Conservation (phyloP, 2,888 invertebrate species). For the Itoplectis maculator region DNA sequence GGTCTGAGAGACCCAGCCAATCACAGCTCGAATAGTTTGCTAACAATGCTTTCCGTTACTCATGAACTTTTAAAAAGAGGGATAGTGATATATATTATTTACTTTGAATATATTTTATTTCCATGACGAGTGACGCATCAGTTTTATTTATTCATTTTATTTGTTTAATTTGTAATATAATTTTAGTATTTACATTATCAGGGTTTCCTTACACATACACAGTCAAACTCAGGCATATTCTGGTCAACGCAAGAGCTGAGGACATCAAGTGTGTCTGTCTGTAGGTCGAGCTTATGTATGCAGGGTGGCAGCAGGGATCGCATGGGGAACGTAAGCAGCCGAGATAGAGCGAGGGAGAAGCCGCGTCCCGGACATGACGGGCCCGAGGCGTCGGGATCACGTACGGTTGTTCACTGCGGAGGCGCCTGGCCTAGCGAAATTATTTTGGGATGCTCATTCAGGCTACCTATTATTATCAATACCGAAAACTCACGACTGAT, state of each 20-base stretch:
- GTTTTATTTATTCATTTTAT: too few species aligned
- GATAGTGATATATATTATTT: too few species aligned
- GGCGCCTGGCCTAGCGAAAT: conserved; percentile 38
- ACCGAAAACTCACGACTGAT: conserved; percentile 34
- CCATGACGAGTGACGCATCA: too few species aligned
- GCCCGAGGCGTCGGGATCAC: conserved; percentile 32
- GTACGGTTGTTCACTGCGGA: conserved; percentile 14
- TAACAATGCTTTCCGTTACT: too few species aligned
- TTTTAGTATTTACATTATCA: too few species aligned
- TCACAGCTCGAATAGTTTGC: too few species aligned
- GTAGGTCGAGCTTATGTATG: conserved; percentile 5
- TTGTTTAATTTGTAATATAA: too few species aligned
- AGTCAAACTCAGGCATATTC: conserved; percentile 12
- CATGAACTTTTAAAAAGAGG: too few species aligned
- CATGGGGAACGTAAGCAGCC: neutral
- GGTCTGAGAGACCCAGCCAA: too few species aligned
- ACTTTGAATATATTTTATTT: too few species aligned
- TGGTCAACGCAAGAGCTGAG: conserved; percentile 28
- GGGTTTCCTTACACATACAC: conserved; percentile 51
- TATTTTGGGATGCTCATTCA: conserved; percentile 58
- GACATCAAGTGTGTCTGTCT: neutral
- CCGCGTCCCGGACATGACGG: conserved; percentile 1
- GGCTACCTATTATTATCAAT: conserved; percentile 59
- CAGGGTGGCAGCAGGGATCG: neutral
- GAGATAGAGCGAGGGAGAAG: conserved; percentile 15